Conservation (phyloP, 2,797 vertebrate genomes). For the Sebastes goodei region DNA sequence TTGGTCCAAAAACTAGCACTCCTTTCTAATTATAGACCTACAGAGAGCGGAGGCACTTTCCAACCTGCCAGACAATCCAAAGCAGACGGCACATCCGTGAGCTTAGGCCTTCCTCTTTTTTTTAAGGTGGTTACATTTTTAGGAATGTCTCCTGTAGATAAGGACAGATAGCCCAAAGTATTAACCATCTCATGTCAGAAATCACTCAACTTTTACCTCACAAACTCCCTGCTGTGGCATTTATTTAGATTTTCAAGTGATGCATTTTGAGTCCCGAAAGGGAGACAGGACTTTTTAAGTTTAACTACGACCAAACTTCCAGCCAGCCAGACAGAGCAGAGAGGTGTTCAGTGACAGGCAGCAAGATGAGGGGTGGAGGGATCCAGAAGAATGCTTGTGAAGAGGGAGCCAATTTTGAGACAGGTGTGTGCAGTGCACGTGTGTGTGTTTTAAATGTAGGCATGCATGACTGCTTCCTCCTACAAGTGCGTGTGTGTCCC, state of each 20-base stretch:
- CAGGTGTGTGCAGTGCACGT: slow-evolving; percentile 52
- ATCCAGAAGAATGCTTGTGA: slow-evolving; percentile 68
- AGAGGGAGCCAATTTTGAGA: slow-evolving; percentile 63
- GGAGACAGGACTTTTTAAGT: neutral
- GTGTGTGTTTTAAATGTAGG: slow-evolving; percentile 32
- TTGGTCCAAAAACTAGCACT: slow-evolving; percentile 49
- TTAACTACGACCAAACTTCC: neutral
- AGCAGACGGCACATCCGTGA: slow-evolving; percentile 30
- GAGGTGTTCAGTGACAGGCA: slow-evolving; percentile 19
- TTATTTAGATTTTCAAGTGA: neutral
- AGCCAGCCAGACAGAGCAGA: neutral
- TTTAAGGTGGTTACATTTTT: neutral
- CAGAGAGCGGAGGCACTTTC: slow-evolving; percentile 48
- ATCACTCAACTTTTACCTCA: neutral
- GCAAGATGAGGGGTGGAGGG: slow-evolving; percentile 15
- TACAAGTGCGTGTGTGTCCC: neutral
- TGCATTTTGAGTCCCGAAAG: neutral
- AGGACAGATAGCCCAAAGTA: neutral
- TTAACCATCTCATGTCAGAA: neutral
- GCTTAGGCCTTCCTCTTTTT: neutral
- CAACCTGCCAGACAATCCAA: slow-evolving; percentile 43
- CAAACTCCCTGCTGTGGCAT: neutral
- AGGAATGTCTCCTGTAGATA: neutral
- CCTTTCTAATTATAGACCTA: slow-evolving; percentile 64
- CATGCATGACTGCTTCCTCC: slow-evolving; percentile 26